Conservation (phyloP, 2,888 invertebrate genomes). For the Rhamphomyia laevipes region DNA sequence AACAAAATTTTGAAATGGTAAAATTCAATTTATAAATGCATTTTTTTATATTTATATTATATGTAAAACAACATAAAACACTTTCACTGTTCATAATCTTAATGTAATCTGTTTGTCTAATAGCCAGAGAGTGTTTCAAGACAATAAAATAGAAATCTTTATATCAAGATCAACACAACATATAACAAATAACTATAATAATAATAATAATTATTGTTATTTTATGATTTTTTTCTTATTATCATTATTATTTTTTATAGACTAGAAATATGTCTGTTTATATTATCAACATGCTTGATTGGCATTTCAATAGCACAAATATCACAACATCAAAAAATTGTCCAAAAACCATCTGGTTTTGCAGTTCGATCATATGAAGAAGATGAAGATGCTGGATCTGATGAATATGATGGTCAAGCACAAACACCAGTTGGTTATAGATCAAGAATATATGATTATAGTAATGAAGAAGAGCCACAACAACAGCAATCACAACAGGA, state of each 20-base stretch:
- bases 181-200: no score
- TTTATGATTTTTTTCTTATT: no score
- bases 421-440: conserved; percentile 34
- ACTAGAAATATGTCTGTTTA: not conserved
- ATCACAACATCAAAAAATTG: conserved; percentile 2
- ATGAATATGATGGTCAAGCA: conserved; percentile 31
- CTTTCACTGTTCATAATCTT: no score
- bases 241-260: not conserved
- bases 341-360: conserved; percentile 28
- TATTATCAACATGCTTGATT: not conserved
- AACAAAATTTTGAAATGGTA: no score
- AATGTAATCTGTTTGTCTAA: no score
- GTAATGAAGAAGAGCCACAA: conserved; percentile 31
- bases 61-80: no score
- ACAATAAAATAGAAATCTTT: no score
- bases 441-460: conserved; percentile 30
- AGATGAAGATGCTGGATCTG: conserved; percentile 12
- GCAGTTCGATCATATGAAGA: conserved; percentile 27
- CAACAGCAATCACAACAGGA: conserved; percentile 29
- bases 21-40: no score
- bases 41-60: no score
- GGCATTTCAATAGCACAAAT: not conserved
- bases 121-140: no score
- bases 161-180: no score
- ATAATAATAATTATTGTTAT: no score